Base-by-base conservation (phyloP, 1,140 invertebrate genomes). In the Neocloeon triangulifer region DNA sequence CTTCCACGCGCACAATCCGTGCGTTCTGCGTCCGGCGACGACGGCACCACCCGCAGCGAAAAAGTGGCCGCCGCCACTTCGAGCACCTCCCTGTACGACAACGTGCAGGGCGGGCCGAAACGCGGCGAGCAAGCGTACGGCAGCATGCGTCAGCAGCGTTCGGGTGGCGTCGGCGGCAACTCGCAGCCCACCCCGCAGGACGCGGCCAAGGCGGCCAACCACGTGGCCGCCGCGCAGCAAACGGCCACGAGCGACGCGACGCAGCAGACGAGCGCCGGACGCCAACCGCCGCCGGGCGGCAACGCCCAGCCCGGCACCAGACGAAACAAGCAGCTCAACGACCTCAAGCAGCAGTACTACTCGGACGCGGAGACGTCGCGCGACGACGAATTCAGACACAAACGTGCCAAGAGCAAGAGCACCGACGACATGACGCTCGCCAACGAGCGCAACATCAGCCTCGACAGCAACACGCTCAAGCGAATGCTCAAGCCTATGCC, bases 401-500 rank as follows among this genome's bases (percentile, higher is more conserved):
- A 39, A 29, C 64, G 72, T 42, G 73, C 62, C 34, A 79, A 80
- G 47, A 81, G 76, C 37, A 85, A 84, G 53, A 84, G 78, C 53
- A 84, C 80, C 15, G 80, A 86, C 52, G 79, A 88, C 45, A 81
- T 84, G 68, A 55, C 59, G 19, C 53, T 19, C 48, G 62, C 58
- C 39, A 54, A 62, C 37, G 59, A 60, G 40, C 51, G 52, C 36
- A 58, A 56, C 18, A 50, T 62, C 36, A 61, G 51, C 43, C 41
- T 63, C 44, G 80, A 84, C 52, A 79, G 81, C 39, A 81, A 78
- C 50, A 89, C 82, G 1, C 56, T 94, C 38, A 91, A 92, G 49
- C 65, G 79, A 26, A 88, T 94, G 78, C 56, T 94, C 37, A 89
- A 91, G 44, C 85, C 85, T 15, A 78, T 94, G 64, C 73, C 80